These are phyloP conservation scores for Pterobdella sp. DNA, from an alignment of 2,888 invertebrate genomes.

Conservation along the genomic window DNA sequence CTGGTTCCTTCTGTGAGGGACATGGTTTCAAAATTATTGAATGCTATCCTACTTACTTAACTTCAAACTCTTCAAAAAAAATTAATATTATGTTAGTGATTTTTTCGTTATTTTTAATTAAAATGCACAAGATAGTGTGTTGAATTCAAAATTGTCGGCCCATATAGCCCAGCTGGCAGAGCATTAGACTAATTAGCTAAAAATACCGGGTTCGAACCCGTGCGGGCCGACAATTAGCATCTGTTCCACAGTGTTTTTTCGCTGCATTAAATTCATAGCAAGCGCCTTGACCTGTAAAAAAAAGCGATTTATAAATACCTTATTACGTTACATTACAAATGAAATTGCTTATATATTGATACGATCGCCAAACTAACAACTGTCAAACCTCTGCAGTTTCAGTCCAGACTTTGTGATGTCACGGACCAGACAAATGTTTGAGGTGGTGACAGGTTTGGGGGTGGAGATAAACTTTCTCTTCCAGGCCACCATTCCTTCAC, in stretches of 20 bases:
- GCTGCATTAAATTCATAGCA: no score
- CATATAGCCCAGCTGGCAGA: no score
- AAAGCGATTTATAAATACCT: no score
- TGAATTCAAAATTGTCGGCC: no score
- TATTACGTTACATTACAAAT: no score
- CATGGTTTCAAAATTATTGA: constrained; percentile 54
- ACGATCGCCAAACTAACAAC: not conserved
- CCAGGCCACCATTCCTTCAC: constrained; percentile 61
- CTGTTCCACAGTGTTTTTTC: no score
- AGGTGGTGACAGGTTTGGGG: constrained; percentile 50
- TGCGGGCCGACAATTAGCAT: no score
- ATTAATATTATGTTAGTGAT: constrained; percentile 65
- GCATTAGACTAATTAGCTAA: no score
- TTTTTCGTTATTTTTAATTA: not conserved
- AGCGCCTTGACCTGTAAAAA: no score
- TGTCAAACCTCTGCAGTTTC: constrained; percentile 55
- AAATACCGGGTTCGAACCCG: no score
- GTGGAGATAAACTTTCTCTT: constrained; percentile 61
- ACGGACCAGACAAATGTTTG: constrained; percentile 58
- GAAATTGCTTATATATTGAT: no score
- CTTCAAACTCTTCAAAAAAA: constrained; percentile 50
- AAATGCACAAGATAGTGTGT: no score
- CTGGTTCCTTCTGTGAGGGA: constrained; percentile 64
- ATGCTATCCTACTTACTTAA: constrained; percentile 39
- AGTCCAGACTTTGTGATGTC: constrained; percentile 78